Percentiles rank a stretch among this genome's conserved stretches.
Conservation (phyloP, 2,888 invertebrate genomes). For the Erpobdella octoculata region DNA sequence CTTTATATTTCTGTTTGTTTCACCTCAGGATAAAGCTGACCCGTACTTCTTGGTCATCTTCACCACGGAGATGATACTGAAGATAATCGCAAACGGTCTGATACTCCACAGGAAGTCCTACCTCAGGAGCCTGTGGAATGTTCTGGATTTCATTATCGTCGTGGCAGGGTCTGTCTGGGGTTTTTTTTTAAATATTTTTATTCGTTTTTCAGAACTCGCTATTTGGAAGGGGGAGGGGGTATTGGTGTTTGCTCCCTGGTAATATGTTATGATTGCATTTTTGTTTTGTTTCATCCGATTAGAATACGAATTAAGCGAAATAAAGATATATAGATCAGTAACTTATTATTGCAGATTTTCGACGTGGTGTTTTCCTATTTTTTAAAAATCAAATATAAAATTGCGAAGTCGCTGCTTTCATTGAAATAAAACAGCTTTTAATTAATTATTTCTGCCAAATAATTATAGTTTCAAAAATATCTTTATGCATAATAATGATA, state of each 20-base stretch:
- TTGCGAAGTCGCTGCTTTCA: no score
- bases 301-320: background rate
- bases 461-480: conserved; percentile 12
- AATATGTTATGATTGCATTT: no score
- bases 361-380: no score
- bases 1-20: no score
- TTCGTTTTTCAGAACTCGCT: background rate
- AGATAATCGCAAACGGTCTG: conserved; percentile 99
- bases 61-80: conserved; percentile 99
- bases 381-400: no score
- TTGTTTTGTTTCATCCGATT: no score
- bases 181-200: background rate
- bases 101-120: conserved; percentile 98
- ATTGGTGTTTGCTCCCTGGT: background rate
- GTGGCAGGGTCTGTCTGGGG: conserved; percentile 77
- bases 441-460: background rate
- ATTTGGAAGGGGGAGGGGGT: background rate
- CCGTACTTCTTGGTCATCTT: conserved; percentile 99
- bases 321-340: background rate
- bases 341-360: no score
- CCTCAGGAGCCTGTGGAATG: conserved; percentile 99
- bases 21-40: conserved; percentile 90
- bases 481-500: conserved; percentile 39
- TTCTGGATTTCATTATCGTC: conserved; percentile 99
- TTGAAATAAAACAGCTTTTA: no score